Evolutionary conservation across 2,113 vertebrate species (phyloP).

Genomic region (Oreochromis tanganicae): DNA sequence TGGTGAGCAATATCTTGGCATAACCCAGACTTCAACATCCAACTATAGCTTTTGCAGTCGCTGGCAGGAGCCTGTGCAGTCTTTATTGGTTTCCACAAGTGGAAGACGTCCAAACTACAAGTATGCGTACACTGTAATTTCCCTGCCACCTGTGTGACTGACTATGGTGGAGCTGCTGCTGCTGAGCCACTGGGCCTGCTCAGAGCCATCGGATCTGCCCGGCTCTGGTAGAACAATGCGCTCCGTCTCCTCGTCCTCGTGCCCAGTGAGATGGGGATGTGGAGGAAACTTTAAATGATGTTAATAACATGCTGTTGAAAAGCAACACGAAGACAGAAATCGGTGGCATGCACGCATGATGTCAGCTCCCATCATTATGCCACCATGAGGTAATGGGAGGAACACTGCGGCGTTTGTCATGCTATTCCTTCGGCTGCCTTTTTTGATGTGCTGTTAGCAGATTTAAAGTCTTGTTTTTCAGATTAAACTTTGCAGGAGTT

Average conservation of each 20-base stretch:
- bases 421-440: not conserved
- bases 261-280: not conserved
- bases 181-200: not conserved
- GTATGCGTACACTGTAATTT: constrained; percentile 58
- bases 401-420: not conserved
- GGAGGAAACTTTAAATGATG: constrained; percentile 53
- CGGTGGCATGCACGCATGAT: constrained; percentile 43
- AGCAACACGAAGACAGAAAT: constrained; percentile 18
- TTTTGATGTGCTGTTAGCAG: not conserved
- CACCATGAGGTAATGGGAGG: constrained; percentile 42
- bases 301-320: constrained; percentile 68
- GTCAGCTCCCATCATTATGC: constrained; percentile 34
- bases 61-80: constrained; percentile 34
- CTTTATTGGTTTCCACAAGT: constrained; percentile 60
- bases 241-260: constrained; percentile 36
- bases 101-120: constrained; percentile 54
- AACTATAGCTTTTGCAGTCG: constrained; percentile 60
- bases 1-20: constrained; percentile 53
- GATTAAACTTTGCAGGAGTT: not conserved
- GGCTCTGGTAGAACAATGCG: constrained; percentile 47
- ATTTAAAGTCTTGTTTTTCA: constrained; percentile 2
- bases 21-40: constrained; percentile 13
- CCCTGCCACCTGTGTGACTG: constrained; percentile 64
- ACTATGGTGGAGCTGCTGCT: constrained; percentile 11
- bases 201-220: constrained; percentile 28